Base-by-base conservation (phyloP, 2,113 vertebrate species). In the Reinhardtius hippoglossoides region DNA sequence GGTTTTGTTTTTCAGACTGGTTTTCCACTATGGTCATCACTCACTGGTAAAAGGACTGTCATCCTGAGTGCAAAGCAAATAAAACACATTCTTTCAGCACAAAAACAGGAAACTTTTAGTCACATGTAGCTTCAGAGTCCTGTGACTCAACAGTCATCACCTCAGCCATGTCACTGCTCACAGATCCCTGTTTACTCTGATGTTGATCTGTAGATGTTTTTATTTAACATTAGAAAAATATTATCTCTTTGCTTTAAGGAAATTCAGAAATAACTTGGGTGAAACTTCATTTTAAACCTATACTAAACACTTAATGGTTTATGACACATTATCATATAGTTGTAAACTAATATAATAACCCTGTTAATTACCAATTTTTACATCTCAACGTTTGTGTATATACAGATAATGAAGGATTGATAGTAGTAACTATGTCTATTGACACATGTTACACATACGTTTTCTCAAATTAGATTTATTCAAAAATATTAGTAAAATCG, bases 11-110 rank as follows among this genome's bases (percentile, higher is more conserved):
- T 67, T 82, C 24, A 42, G 26, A 9, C 16, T 7, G 24, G 23
- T 31, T n/a, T 58, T 73, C 78, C 63, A 58, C 48, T 37, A 50
- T 50, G 27, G 82, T 80, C 27, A 57, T 10, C 54, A 24, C 54
- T 74, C 20, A 56, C 20, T 44, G 55, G 74, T 74, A 14, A 24
- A 58, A 62, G 16, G 31, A 15, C 40, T 78, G 65, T 54, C 80
- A 73, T 20, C 18, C 31, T 5, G 56, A 50, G 48, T 13, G 68
- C 23, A 48, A 61, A 52, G 26, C 20, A 68, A 59, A 82, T 6
- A 37, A 44, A 62, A 69, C 21, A 37, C 44, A 40, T 26, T 16
- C 5, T 52, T 62, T 60, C 18, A 56, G 60, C 27, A 72, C 35
- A 57, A 15, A 7, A 57, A 46, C 24, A 23, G n/a, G 5, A 18